Conservation (phyloP, 2,888 invertebrate species). For the Sphaerophoria rueppellii region DNA sequence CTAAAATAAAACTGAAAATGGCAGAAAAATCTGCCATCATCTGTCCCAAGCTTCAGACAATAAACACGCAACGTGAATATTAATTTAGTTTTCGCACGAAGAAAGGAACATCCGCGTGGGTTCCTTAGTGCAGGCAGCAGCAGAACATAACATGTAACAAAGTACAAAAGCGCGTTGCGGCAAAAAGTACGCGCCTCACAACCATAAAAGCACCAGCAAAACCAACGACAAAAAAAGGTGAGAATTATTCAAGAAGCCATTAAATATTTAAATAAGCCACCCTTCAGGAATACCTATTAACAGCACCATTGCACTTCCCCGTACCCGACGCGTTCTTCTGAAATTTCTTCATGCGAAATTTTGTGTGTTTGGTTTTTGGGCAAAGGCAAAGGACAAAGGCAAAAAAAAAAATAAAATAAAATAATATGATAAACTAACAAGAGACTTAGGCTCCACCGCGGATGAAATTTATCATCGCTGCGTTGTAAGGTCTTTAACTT, state of each 20-base stretch:
- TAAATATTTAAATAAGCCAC: conserved; percentile 68
- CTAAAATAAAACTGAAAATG: conserved; percentile 13
- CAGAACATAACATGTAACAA: conserved; percentile 11
- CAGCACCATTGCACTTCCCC: neutral
- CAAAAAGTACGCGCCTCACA: conserved; percentile 18
- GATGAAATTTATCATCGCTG: conserved; percentile 7
- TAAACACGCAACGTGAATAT: conserved; percentile 56
- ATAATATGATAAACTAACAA: conserved; percentile 17
- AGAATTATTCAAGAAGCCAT: conserved; percentile 65
- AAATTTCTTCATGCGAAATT: conserved; percentile 1
- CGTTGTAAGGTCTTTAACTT: conserved; percentile 18
- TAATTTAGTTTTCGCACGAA: conserved; percentile 49
- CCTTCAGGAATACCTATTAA: conserved; percentile 24
- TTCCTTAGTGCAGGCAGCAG: conserved; percentile 3
- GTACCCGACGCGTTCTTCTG: neutral
- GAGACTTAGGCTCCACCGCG: conserved; percentile 15
- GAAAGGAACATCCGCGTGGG: conserved; percentile 16
- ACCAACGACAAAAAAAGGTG: conserved; percentile 50
- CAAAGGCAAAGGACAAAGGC: neutral
- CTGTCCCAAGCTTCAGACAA: conserved; percentile 31
- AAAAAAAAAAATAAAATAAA: neutral
- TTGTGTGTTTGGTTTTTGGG: conserved; percentile 4
- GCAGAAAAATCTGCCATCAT: conserved; percentile 17
- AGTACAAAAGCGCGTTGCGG: conserved; percentile 24
- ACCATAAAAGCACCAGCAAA: neutral